Evolutionary conservation across 2,888 invertebrate genomes (phyloP).

Genomic region (Tholera decimalis): DNA sequence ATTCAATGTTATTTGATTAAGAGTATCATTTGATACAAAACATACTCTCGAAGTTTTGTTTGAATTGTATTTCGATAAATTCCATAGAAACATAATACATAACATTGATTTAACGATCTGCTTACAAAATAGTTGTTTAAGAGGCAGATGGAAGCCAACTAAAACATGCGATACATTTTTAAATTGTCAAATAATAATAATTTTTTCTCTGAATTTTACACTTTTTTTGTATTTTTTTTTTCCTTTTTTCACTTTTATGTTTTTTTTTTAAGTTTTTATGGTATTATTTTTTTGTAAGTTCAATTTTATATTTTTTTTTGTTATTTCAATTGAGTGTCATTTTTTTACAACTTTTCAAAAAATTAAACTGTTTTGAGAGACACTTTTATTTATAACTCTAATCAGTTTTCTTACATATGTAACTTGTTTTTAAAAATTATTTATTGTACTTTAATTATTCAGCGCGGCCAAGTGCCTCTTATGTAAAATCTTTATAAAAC

Average conservation of each 20-base stretch:
- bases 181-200: constrained; percentile 76
- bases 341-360: constrained; percentile 82
- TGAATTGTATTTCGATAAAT: constrained; percentile 50
- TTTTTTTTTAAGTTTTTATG: constrained; percentile 70
- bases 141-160: constrained; percentile 66
- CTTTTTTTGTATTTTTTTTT: constrained; percentile 70
- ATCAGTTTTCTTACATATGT: constrained; percentile 86
- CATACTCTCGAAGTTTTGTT: constrained; percentile 41
- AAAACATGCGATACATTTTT: constrained; percentile 72
- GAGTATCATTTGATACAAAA: constrained; percentile 47
- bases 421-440: constrained; percentile 85
- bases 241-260: constrained; percentile 66
- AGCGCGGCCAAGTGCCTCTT: constrained; percentile 84
- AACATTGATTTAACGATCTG: constrained; percentile 61
- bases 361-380: constrained; percentile 86
- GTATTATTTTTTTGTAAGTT: constrained; percentile 73
- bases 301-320: constrained; percentile 75
- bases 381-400: constrained; percentile 82
- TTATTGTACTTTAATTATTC: constrained; percentile 88
- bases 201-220: constrained; percentile 77
- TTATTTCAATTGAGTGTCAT: constrained; percentile 72
- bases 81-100: constrained; percentile 57
- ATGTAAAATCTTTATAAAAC: constrained; percentile 89
- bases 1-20: constrained; percentile 22
- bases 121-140: constrained; percentile 56